Evolutionary conservation across 2,113 vertebrate genomes (phyloP), one percentile per base, ranked within the genome.

Genomic region (Misgurnus anguillicaudatus): DNA sequence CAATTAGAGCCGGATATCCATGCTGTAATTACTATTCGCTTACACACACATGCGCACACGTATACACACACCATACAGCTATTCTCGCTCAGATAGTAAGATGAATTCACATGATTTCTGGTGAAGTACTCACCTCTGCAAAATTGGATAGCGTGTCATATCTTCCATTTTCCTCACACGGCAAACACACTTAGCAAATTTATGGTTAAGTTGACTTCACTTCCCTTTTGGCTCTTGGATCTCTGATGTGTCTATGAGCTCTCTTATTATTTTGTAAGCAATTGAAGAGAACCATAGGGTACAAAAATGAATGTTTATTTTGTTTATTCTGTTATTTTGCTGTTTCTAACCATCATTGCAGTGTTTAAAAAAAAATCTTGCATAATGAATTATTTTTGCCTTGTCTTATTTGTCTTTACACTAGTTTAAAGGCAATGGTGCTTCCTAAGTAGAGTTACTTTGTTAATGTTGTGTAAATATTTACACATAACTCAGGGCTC

Each of bases 1-100:
- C 81, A 86, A 86, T 87, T 87, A 86, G 31, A 57, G 8, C 57
- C 58, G 47, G 58, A 63, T 76, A 61, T 63, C 63, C 67, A 45
- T n/a, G 45, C 36, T 16, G 51, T 81, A 63, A 84, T 85, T 81
- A 78, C 48, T 21, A n/a, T 58, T 53, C 17, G 60, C 61, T 66
- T 38, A 16, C 61, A 31, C 24, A 31, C 24, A 45, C 42, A 45
- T 6, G 4, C 42, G 4, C 42, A 45, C 42, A 45, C 42, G n/a
- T 5, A 55, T 16, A 5, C 51, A 17, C 16, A n/a, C 7, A 19
- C 16, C 6, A 4, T 57, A 57, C 67, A 4, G 14, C 53, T 55
- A 19, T 45, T 48, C 17, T 75, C 19, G 17, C 17, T 82, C 51
- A 19, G 5, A 63, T 36, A 38, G 38, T 13, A 21, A 24, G 36